Evolutionary conservation across 1,140 invertebrate species (phyloP).

Genomic region (Metaphire vulgaris): DNA sequence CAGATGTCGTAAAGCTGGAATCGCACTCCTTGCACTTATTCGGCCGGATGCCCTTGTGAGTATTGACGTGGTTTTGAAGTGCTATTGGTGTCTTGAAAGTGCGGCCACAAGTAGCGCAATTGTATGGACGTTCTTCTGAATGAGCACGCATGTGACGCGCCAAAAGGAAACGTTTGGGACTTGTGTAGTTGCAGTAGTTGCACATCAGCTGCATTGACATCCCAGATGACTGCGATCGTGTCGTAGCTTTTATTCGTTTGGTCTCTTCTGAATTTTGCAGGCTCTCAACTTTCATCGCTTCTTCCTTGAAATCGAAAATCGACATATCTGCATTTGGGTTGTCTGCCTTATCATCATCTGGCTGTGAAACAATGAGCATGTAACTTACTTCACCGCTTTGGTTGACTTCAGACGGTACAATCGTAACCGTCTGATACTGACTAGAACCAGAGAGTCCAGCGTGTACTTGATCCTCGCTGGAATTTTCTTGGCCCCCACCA

Average conservation of each 20-base stretch:
- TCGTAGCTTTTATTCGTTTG: constrained; percentile 58
- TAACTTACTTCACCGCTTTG: constrained; percentile 73
- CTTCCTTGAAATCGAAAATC: constrained; percentile 57
- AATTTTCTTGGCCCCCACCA: constrained; percentile 1
- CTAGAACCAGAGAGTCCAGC: constrained; percentile 33
- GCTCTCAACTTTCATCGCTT: constrained; percentile 55
- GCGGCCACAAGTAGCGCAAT: constrained; percentile 86
- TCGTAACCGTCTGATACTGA: constrained; percentile 72
- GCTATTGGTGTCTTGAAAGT: constrained; percentile 91
- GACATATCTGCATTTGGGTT: constrained; percentile 43
- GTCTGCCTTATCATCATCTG: constrained; percentile 48
- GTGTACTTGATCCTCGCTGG: constrained; percentile 10
- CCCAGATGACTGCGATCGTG: constrained; percentile 65
- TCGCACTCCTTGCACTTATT: constrained; percentile 90
- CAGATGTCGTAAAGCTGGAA: constrained; percentile 88
- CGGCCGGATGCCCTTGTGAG: constrained; percentile 89
- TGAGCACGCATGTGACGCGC: constrained; percentile 92
- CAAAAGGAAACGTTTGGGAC: constrained; percentile 78
- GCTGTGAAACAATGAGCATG: constrained; percentile 77
- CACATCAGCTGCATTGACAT: constrained; percentile 64
- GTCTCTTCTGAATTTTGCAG: constrained; percentile 56
- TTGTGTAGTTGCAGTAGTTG: constrained; percentile 82
- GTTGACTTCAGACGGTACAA: constrained; percentile 73
- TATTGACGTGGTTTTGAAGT: constrained; percentile 90
- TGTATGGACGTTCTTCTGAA: constrained; percentile 87